Base-by-base conservation (phyloP, 2,113 vertebrate species). In the Lates calcarifer region DNA sequence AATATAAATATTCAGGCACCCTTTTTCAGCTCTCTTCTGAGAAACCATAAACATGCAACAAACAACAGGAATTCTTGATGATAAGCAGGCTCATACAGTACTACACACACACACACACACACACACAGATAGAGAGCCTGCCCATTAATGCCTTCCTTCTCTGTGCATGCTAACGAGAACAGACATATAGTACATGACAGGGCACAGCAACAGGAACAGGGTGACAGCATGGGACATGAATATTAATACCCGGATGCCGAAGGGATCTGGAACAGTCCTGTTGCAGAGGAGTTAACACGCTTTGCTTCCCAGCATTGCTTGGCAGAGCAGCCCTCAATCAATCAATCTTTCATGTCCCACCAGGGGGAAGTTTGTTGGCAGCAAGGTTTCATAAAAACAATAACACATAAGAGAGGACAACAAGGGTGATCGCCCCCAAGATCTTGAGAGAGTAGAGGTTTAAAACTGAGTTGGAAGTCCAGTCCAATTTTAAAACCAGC, bases 191-290 rank as follows among this genome's bases (percentile, higher is more conserved):
- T 82, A 89, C 77, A 86, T 83, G 88, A 83, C 63, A 43, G 78
- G 85, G 56, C 80, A 85, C 62, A 51, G 79, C 68, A 77, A 61
- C 6, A 74, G 77, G 77, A 86, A 64, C 47, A 60, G 77, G 81
- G 69, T 87, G 88, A 88, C 86, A 89, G 84, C 82, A 62, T 76
- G 66, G 68, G 75, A 74, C 65, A 88, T 91, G 87, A 88, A 92
- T 92, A 88, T 85, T 88, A 89, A 92, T 84, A 66, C 41, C 14
- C 18, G 2, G 57, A 77, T 78, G 83, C 79, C 67, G 41, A 78
- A 62, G 77, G 83, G 77, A 90, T 79, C 74, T 69, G 79, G 64
- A 91, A 74, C 65, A 64, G 70, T 74, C 47, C 79, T 57, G 85
- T 69, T 39, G 22, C 71, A 45, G 55, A 71, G 64, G 74, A 49